Base-by-base conservation (phyloP, 2,113 vertebrate species). In the Pampusana beccarii region DNA sequence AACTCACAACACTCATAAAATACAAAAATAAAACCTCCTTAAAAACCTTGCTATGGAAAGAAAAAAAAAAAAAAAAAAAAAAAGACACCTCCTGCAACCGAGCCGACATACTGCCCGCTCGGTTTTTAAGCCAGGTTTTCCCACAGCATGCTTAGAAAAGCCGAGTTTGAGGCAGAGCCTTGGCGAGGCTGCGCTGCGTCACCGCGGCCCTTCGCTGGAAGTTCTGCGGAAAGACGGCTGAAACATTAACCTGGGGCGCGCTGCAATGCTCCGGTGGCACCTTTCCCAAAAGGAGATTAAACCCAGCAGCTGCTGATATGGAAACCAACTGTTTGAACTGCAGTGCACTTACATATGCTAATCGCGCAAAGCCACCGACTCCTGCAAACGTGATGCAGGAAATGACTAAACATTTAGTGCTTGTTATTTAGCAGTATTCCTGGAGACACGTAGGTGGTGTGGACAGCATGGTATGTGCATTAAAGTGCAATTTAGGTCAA, bases 401-500 rank as follows among this genome's bases (percentile, higher is more conserved):
- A 98, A 96, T 98, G 97, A 98, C 98, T 97, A 97, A 98, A 96
- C 96, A 67, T 83, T 93, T 97, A 97, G 92, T 81, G 98, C 96
- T 97, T 82, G 94, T 97, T 96, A 93, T 96, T 96, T 72, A 93
- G 90, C 95, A 95, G 95, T 90, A 92, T 98, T 97, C 97, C 96
- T 95, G 94, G 94, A 96, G 97, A 96, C 95, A 81, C 94, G 91
- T 97, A 97, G 96, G 95, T 95, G 95, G 94, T 86, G 92, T 92
- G 93, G 94, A 92, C 94, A 96, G 95, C 96, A 71, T 51, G 93
- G 91, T 96, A 97, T 97, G 97, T 97, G 95, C 97, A 95, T 96
- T 85, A 58, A 95, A 95, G 91, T 82, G 94, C 89, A 94, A 96
- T 96, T 95, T 94, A 94, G 98, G 96, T 95, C 96, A 93, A 84